These are phyloP conservation scores for Catostylus mosaicus DNA, from an alignment of 30 jellyfish, hydroid and myxozoan species.

Conservation along the genomic window DNA sequence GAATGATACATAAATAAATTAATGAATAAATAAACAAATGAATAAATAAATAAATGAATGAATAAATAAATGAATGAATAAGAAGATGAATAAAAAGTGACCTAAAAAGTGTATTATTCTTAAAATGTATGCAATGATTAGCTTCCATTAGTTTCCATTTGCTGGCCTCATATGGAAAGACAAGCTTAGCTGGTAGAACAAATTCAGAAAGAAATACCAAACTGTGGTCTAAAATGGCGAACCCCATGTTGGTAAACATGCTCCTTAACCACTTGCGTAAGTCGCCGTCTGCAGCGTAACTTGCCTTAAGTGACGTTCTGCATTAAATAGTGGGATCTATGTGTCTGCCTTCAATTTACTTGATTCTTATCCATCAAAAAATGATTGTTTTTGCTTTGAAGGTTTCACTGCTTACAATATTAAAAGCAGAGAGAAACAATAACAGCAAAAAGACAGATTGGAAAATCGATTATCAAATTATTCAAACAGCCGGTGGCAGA, in stretches of 20 bases:
- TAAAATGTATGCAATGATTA: no score
- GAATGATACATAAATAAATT: neutral
- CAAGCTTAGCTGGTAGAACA: no score
- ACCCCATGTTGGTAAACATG: neutral
- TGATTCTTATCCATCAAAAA: neutral
- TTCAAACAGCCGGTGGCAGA: slow-evolving; percentile 64
- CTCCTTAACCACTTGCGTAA: neutral
- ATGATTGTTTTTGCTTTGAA: neutral
- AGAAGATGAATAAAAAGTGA: no score
- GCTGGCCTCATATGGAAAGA: no score
- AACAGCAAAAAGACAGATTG: neutral
- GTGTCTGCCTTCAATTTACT: neutral
- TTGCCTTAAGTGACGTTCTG: no score
- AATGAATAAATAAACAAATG: neutral
- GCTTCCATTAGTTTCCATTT: no score
- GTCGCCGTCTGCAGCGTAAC: neutral
- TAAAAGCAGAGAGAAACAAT: neutral
- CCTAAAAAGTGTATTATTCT: no score
- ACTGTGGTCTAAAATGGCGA: no score
- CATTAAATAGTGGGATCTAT: no score
- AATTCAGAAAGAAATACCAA: no score
- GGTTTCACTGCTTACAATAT: slow-evolving; percentile 30
- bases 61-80: no score
- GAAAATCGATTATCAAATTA: slow-evolving; percentile 33
- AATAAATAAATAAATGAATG: neutral